Percentiles rank a stretch among this genome's conserved stretches.
Conservation (phyloP, 35 echinoderm and acorn worm genomes). For the Heliocidaris tuberculata region DNA sequence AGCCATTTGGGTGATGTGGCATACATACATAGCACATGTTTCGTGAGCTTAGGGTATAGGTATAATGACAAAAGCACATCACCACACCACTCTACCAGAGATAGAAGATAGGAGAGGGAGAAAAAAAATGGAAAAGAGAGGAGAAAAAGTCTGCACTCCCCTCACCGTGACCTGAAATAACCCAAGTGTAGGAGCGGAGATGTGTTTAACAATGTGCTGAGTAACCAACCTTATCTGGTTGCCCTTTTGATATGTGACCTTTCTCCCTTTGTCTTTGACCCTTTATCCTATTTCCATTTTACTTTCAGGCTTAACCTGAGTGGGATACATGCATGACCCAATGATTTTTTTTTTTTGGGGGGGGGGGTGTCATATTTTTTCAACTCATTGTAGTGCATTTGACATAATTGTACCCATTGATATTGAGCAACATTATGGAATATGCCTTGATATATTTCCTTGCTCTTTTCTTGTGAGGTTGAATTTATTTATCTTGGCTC, state of each 20-base stretch:
- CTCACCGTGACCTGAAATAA: constrained; percentile 47
- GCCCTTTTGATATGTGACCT: not conserved
- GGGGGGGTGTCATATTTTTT: not conserved
- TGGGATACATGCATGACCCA: not conserved
- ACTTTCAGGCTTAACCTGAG: not conserved
- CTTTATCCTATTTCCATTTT: not conserved
- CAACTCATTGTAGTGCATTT: not conserved
- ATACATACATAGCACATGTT: constrained; percentile 35
- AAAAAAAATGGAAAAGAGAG: constrained; percentile 18
- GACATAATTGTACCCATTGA: not conserved
- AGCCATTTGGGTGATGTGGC: constrained; percentile 26
- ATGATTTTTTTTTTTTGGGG: not conserved
- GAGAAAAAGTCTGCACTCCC: not conserved
- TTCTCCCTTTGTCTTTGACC: not conserved
- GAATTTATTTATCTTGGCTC: too few relatives aligned
- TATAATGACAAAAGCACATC: constrained; percentile 44
- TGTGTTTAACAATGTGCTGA: not conserved
- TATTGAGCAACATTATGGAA: too few relatives aligned
- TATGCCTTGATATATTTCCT: too few relatives aligned
- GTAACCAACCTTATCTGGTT: not conserved
- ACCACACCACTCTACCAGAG: not conserved
- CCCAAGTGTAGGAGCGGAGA: constrained; percentile 3
- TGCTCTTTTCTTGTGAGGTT: too few relatives aligned
- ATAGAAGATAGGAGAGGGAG: not conserved
- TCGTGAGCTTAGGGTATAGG: not conserved